A percentile compares a stretch with the other conserved stretches of the same genome.
phyloP scores from a whole-genome alignment of 2,888 invertebrate genomes.

The Cheilosia impressa region DNA sequence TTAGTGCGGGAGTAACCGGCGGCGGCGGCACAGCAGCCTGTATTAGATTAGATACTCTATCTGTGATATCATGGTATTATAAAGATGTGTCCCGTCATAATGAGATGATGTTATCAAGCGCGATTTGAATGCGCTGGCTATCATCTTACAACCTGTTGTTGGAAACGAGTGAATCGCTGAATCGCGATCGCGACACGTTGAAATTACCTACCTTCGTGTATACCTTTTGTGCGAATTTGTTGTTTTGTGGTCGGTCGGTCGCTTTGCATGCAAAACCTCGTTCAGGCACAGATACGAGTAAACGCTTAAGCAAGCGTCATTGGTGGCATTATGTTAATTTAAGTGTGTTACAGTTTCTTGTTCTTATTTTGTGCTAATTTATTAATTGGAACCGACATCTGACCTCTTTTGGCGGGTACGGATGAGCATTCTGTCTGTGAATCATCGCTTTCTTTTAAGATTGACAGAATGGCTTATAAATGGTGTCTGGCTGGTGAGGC shows the following conservation, averaged over 20 bases:
- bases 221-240: slow-evolving; percentile 5
- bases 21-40: neutral
- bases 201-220: slow-evolving; percentile 27
- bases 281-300: slow-evolving; percentile 52
- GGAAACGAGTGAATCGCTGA: slow-evolving; percentile 45
- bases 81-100: slow-evolving; percentile 34
- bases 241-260: slow-evolving; percentile 35
- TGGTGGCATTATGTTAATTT: slow-evolving; percentile 71
- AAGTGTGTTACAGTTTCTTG: slow-evolving; percentile 62
- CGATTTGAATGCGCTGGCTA: slow-evolving; percentile 44
- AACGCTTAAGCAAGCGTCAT: slow-evolving; percentile 55
- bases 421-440: slow-evolving; percentile 67
- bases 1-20: slow-evolving; percentile 32
- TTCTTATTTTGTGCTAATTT: slow-evolving; percentile 77
- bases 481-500: slow-evolving; percentile 27
- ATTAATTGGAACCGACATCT: slow-evolving; percentile 78
- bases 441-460: slow-evolving; percentile 59
- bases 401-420: slow-evolving; percentile 77
- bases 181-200: slow-evolving; percentile 8
- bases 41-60: slow-evolving; percentile 41
- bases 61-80: slow-evolving; percentile 66
- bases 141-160: slow-evolving; percentile 57
- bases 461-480: slow-evolving; percentile 45
- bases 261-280: slow-evolving; percentile 8
- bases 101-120: slow-evolving; percentile 36